Base-by-base conservation (phyloP, 2,888 invertebrate species). In the Drosophila meridiana region DNA sequence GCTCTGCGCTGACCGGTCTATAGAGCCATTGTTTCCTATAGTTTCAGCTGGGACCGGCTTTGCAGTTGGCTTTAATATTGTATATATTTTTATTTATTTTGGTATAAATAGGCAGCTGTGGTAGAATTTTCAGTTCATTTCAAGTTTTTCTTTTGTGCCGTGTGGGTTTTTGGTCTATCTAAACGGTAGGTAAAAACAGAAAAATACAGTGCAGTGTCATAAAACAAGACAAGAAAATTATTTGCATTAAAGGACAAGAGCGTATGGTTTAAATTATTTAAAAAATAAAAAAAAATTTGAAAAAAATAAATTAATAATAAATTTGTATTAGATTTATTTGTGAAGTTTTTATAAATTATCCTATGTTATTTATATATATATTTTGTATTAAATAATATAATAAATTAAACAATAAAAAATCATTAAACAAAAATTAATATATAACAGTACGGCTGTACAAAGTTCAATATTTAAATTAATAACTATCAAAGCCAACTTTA, bases 61-160 rank as follows among this genome's bases (percentile, higher is more conserved):
- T 60, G 52, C 43, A 28, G 34, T 38, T 68, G 62, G 58, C 60
- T 73, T 69, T 60, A 50, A 58, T 30, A 20, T 20, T 20, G 20
- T 20, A 66, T 28, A 40, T 30, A 52, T 67, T 40, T 36, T 50
- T 4, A 36, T 26, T 42, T 42, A 26, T 60, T 70, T 69, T 67
- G 61, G 78, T 89, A 90, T 90, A 90, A 90, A 90, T 80, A 86
- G 66, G 70, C 56, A 65, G 71, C 64, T 65, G 74, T 52, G 69
- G 76, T 77, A 90, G 90, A 90, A 90, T 88, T 87, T 87, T 78
- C 68, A 82, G 89, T 72, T 90, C 78, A 90, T 84, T 90, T 78
- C 50, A 73, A 86, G 80, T 89, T 83, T 82, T 80, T 79, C 69
- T 73, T 72, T 76, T 69, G 82, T 72, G 73, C 43, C 45, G 80